Conservation (phyloP, 1,140 invertebrate genomes). For the Chironomus striatipennis region DNA sequence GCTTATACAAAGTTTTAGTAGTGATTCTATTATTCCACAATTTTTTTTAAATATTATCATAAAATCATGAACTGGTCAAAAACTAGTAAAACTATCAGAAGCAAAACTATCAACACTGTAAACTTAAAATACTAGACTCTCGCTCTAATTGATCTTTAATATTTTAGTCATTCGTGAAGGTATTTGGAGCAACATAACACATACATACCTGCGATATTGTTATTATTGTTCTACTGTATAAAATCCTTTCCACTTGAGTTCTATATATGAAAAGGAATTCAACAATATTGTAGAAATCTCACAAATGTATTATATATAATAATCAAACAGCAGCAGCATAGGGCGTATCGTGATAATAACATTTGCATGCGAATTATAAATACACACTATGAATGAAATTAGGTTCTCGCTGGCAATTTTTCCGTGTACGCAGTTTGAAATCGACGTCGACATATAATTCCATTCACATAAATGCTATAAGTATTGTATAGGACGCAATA, state of each 20-base stretch:
- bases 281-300: background rate
- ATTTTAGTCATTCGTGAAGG: background rate
- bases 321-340: background rate
- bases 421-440: background rate
- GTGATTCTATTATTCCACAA: no score
- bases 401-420: background rate
- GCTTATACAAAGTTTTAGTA: no score
- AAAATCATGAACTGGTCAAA: no score
- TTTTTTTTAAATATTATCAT: no score
- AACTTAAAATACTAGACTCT: no score
- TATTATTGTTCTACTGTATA: background rate
- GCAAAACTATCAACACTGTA: no score
- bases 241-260: background rate
- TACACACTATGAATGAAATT: background rate
- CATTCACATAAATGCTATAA: background rate
- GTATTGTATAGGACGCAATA: background rate
- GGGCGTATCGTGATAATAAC: background rate
- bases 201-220: background rate
- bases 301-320: background rate
- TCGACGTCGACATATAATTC: background rate
- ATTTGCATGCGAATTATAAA: slow-evolving; percentile 15
- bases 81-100: no score
- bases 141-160: no score
- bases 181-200: background rate
- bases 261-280: background rate